phyloP scores from a whole-genome alignment of 92 coral and sea anemone species.

The Palythoa grandis region DNA sequence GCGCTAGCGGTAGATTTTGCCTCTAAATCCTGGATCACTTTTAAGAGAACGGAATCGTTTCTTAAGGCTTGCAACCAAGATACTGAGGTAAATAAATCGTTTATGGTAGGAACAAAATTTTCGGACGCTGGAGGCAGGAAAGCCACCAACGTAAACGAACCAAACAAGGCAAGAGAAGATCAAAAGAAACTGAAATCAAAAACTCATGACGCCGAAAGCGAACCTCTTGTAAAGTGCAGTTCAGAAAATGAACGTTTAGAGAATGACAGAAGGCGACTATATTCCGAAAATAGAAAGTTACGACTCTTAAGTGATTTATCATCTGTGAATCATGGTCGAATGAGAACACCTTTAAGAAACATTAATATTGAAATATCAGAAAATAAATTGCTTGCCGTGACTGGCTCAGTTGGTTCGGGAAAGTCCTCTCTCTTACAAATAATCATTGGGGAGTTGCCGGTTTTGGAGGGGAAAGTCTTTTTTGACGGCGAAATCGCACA shows the following conservation, averaged over 20 bases:
- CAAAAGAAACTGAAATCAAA: not conserved
- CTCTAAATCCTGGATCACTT: conserved; percentile 38
- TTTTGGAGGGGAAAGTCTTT: conserved; percentile 18
- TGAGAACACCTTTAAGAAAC: conserved; percentile 21
- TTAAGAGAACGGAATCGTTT: conserved; percentile 34
- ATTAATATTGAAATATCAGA: conserved; percentile 18
- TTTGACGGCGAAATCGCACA: conserved; percentile 17
- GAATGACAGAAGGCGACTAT: not conserved
- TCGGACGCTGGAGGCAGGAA: not conserved
- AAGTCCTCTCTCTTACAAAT: conserved; percentile 35
- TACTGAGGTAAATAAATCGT: not conserved
- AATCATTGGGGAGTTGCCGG: conserved; percentile 25
- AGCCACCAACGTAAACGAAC: not conserved
- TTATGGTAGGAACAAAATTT: not conserved
- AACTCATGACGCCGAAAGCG: not conserved
- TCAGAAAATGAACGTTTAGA: not conserved
- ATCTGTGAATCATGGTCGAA: conserved; percentile 26
- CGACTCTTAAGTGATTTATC: conserved; percentile 11
- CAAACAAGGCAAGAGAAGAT: not conserved
- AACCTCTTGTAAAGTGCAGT: conserved; percentile 14
- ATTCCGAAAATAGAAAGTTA: conserved; percentile 10
- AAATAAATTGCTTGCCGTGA: conserved; percentile 17
- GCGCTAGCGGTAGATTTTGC: conserved; percentile 40
- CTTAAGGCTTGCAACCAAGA: not conserved
- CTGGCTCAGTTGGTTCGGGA: conserved; percentile 36